Evolutionary conservation across 2,888 invertebrate genomes (phyloP).

Genomic region (Tetropium fuscum): DNA sequence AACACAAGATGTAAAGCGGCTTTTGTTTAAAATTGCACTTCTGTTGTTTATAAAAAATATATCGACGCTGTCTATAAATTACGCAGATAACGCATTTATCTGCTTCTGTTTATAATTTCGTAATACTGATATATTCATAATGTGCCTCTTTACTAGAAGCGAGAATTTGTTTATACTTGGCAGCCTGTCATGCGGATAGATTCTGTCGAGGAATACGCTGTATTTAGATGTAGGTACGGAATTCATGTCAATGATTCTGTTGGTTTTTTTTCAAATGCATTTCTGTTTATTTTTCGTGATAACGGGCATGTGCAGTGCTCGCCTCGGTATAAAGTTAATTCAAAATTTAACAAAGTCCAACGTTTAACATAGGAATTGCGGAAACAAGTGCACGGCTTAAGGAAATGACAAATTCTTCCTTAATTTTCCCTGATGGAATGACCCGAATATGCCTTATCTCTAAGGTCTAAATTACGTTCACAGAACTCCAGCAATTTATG

Average conservation of each 20-base stretch:
- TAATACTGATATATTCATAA: slow-evolving; percentile 11
- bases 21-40: slow-evolving; percentile 16
- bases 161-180: background rate
- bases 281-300: background rate
- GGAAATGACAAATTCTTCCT: slow-evolving; percentile 23
- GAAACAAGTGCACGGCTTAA: background rate
- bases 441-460: slow-evolving; percentile 1
- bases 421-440: slow-evolving; percentile 20
- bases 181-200: no score
- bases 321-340: slow-evolving; percentile 6
- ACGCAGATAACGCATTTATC: slow-evolving; percentile 11
- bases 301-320: background rate
- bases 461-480: slow-evolving; percentile 2
- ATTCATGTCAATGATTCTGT: background rate
- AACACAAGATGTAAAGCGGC: background rate
- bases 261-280: background rate
- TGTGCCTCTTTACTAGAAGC: slow-evolving; percentile 3
- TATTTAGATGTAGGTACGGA: background rate
- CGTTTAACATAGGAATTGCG: slow-evolving; percentile 18
- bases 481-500: slow-evolving; percentile 9
- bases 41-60: background rate
- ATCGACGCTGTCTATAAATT: slow-evolving; percentile 17
- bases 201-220: no score
- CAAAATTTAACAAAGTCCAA: slow-evolving; percentile 2
- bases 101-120: slow-evolving; percentile 12